Evolutionary conservation across 1,140 invertebrate genomes (phyloP).

Genomic region (Bombus superbus): DNA sequence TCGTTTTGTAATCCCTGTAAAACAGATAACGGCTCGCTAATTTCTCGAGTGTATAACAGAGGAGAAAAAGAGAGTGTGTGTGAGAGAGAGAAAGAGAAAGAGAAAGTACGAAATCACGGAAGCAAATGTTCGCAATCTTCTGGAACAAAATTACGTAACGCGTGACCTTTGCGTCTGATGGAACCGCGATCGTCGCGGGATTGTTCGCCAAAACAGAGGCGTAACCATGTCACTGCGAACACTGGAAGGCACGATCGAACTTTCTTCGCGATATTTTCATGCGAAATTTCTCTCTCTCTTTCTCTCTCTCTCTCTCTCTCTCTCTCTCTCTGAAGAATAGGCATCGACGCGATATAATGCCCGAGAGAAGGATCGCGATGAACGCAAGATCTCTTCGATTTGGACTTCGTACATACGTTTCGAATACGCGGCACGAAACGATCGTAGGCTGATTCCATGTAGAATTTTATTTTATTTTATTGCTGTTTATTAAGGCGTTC

Average conservation of each 20-base stretch:
- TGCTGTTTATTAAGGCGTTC: background rate
- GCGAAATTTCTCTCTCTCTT: background rate
- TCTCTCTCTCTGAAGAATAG: background rate
- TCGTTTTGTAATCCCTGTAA: background rate
- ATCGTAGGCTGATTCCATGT: background rate
- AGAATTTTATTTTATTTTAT: background rate
- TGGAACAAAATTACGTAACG: constrained; percentile 20
- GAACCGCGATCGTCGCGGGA: background rate
- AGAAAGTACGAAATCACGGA: constrained; percentile 42
- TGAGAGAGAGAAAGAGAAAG: background rate
- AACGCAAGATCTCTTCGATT: background rate
- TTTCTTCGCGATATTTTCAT: constrained; percentile 11
- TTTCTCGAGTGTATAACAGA: background rate
- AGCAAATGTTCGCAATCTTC: background rate
- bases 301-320: background rate
- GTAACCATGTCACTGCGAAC: background rate
- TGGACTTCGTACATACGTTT: background rate
- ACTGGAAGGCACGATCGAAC: constrained; percentile 4
- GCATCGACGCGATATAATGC: background rate
- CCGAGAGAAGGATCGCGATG: background rate
- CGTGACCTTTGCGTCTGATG: constrained; percentile 28
- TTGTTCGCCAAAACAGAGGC: background rate
- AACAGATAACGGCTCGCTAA: background rate
- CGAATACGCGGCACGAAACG: background rate
- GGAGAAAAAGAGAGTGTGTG: background rate